phyloP scores from a whole-genome alignment of 2,113 vertebrate species.

The Fukomys damarensis region DNA sequence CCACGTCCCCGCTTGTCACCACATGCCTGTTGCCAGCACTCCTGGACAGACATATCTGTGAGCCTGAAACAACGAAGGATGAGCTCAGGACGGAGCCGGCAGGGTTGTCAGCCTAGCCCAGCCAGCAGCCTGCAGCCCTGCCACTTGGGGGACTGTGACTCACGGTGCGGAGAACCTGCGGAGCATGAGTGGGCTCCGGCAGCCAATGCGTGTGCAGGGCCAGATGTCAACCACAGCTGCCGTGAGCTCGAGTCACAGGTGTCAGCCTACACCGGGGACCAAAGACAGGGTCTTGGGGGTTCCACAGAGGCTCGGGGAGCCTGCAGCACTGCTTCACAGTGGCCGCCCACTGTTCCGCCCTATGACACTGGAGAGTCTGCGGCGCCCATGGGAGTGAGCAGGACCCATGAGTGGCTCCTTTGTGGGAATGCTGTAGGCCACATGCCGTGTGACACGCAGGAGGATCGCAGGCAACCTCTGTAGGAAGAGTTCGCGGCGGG shows the following conservation, averaged over 20 bases:
- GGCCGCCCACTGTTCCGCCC: no score
- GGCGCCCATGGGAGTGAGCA: neutral
- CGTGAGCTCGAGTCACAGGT: neutral
- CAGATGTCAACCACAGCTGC: no score
- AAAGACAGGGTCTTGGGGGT: rapidly evolving
- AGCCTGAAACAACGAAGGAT: neutral
- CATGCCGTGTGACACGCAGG: rapidly evolving
- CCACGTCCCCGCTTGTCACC: neutral
- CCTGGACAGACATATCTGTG: no score
- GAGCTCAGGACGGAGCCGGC: neutral
- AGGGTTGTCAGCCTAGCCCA: neutral
- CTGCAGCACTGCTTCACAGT: no score
- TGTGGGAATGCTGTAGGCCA: neutral
- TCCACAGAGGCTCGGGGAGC: neutral
- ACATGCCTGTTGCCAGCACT: neutral
- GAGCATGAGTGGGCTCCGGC: neutral
- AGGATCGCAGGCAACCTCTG: neutral
- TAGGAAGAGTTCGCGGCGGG: neutral
- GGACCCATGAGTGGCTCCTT: neutral
- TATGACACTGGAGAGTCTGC: no score
- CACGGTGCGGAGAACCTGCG: no score
- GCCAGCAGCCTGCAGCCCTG: neutral
- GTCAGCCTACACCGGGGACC: neutral
- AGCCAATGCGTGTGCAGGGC: rapidly evolving
- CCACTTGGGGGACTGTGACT: no score